phyloP scores from a whole-genome alignment of 1,140 invertebrate species.

The Bursaphelenchus mucronatus region DNA sequence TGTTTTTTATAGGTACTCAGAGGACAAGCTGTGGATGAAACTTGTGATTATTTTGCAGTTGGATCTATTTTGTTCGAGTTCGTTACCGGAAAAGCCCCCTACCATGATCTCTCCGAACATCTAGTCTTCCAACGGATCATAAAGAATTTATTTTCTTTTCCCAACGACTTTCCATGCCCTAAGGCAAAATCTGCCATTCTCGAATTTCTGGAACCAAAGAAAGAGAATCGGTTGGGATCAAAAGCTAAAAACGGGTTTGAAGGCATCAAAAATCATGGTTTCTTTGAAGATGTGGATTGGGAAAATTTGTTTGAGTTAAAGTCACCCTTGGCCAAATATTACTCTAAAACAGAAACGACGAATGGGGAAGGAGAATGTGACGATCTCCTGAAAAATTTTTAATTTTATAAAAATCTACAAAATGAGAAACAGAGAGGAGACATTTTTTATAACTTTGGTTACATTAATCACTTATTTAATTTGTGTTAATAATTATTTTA shows the following conservation, averaged over 20 bases:
- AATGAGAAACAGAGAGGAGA: too few relatives aligned
- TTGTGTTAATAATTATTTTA: too few relatives aligned
- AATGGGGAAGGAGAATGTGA: not conserved
- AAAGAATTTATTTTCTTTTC: conserved; percentile 82
- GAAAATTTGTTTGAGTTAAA: conserved; percentile 72
- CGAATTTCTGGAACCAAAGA: conserved; percentile 10
- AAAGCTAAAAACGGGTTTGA: conserved; percentile 21
- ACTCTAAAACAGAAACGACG: not conserved
- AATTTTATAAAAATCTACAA: too few relatives aligned
- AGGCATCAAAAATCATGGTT: conserved; percentile 23
- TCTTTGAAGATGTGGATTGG: conserved; percentile 71
- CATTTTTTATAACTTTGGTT: too few relatives aligned
- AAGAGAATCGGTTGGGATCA: conserved; percentile 17
- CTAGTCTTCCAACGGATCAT: conserved; percentile 92
- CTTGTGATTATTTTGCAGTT: conserved; percentile 89
- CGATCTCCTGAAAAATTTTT: not conserved
- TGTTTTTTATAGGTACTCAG: conserved; percentile 61
- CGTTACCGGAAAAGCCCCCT: conserved; percentile 83
- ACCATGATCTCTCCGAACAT: conserved; percentile 83
- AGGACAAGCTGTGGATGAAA: conserved; percentile 60
- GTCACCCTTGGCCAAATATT: conserved; percentile 67
- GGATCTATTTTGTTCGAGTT: conserved; percentile 96
- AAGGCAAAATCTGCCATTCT: conserved; percentile 22
- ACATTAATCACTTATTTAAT: too few relatives aligned
- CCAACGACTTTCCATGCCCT: conserved; percentile 76